phyloP scores from a whole-genome alignment of 2,888 invertebrate species.

The Cheilosia scutellata region DNA sequence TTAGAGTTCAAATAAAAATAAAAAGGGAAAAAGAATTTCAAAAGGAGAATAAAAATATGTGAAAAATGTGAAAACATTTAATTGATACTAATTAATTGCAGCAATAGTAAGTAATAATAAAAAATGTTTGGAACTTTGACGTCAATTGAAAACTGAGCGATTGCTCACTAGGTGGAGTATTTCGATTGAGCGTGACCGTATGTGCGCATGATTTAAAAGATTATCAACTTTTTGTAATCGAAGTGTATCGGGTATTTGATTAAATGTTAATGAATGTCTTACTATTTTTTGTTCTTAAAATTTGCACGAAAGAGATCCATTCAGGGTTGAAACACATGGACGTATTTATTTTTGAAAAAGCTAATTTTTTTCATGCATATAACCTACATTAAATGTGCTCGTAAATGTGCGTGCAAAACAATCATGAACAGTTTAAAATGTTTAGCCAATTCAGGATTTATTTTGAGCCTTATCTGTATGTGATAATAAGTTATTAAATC shows the following conservation, averaged over 20 bases:
- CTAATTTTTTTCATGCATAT: too few species aligned
- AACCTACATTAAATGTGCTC: too few species aligned
- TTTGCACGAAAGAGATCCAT: too few species aligned
- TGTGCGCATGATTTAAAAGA: neutral
- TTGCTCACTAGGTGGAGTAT: neutral
- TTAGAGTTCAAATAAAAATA: neutral
- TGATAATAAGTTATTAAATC: too few species aligned
- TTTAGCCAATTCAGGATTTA: too few species aligned
- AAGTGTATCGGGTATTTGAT: neutral
- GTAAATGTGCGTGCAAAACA: too few species aligned
- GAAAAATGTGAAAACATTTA: slow-evolving; percentile 42
- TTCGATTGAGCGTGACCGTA: neutral
- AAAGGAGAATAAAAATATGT: slow-evolving; percentile 14
- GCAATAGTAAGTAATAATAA: neutral
- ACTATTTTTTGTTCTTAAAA: too few species aligned
- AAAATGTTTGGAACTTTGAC: neutral
- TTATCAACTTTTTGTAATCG: neutral
- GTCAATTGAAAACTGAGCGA: slow-evolving; percentile 1
- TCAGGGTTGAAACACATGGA: too few species aligned
- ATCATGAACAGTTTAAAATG: too few species aligned
- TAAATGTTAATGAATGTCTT: too few species aligned
- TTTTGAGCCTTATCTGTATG: too few species aligned
- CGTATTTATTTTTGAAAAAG: too few species aligned
- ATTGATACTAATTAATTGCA: slow-evolving; percentile 39
- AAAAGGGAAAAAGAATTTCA: slow-evolving; percentile 1